Percentiles rank a stretch among this genome's conserved stretches.
phyloP scores from a whole-genome alignment of 2,888 invertebrate genomes.

The Trissolcus japonicus region DNA sequence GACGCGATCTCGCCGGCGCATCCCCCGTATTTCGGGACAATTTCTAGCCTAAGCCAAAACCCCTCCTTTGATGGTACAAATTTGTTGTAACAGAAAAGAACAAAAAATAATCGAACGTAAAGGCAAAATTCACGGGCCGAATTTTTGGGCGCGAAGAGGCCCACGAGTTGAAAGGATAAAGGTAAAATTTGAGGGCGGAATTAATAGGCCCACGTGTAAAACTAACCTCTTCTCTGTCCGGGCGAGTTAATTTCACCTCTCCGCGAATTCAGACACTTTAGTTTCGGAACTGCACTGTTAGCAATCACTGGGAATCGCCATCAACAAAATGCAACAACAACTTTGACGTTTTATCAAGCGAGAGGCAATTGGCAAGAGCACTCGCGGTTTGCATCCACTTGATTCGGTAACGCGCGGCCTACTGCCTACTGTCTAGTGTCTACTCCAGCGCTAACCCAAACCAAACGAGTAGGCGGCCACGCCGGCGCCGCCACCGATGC shows the following conservation, averaged over 20 bases:
- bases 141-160: too few relatives aligned
- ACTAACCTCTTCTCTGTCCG: too few relatives aligned
- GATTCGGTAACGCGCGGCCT: slow-evolving; percentile 73
- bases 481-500: slow-evolving; percentile 6
- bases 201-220: too few relatives aligned
- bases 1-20: background rate
- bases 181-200: too few relatives aligned
- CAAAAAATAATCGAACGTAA: too few relatives aligned
- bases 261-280: too few relatives aligned
- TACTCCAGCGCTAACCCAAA: slow-evolving; percentile 49
- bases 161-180: too few relatives aligned
- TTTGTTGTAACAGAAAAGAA: too few relatives aligned
- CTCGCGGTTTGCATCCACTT: slow-evolving; percentile 69
- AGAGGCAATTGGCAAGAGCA: slow-evolving; percentile 53
- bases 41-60: background rate
- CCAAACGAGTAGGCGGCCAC: slow-evolving; percentile 7
- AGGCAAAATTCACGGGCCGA: too few relatives aligned
- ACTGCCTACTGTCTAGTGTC: slow-evolving; percentile 57
- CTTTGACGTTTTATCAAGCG: background rate
- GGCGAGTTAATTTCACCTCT: too few relatives aligned
- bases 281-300: too few relatives aligned
- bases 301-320: background rate
- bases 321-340: background rate
- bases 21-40: background rate
- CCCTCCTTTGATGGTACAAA: too few relatives aligned